These are phyloP conservation scores for Leptobrachium leishanense DNA, from an alignment of 2,113 vertebrate genomes.

Conservation along the genomic window DNA sequence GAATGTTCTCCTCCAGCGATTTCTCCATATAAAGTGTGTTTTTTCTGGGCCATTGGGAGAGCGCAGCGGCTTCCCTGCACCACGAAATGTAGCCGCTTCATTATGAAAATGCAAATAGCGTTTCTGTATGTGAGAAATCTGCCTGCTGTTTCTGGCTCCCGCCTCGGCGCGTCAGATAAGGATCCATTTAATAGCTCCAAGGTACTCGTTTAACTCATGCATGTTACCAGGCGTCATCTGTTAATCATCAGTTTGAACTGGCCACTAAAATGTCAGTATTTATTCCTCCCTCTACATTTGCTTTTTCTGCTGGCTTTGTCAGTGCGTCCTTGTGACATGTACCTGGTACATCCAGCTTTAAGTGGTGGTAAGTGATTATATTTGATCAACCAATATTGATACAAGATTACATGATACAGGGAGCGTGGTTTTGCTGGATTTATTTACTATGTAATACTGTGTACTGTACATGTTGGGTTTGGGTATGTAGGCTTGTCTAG, in stretches of 20 bases:
- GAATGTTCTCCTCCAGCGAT: too few species aligned
- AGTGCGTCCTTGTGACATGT: background rate
- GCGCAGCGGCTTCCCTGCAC: too few species aligned
- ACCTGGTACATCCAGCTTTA: background rate
- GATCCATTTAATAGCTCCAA: background rate
- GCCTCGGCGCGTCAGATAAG: background rate
- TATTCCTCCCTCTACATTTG: background rate
- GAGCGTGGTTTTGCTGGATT: too few species aligned
- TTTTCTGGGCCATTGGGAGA: too few species aligned
- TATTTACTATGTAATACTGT: too few species aligned
- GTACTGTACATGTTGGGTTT: too few species aligned
- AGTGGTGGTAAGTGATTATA: too few species aligned
- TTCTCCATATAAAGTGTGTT: too few species aligned
- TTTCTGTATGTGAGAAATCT: background rate
- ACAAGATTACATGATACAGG: too few species aligned
- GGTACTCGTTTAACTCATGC: background rate
- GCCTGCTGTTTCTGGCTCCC: background rate
- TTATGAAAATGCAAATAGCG: background rate
- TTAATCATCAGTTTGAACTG: slow-evolving; percentile 19
- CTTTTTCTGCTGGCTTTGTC: background rate
- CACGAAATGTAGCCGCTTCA: too few species aligned
- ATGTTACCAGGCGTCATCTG: background rate
- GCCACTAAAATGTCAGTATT: background rate
- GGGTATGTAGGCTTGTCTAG: too few species aligned
- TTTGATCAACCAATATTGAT: too few species aligned